phyloP scores from a whole-genome alignment of 2,113 vertebrate species.

The Oncorhynchus masou region DNA sequence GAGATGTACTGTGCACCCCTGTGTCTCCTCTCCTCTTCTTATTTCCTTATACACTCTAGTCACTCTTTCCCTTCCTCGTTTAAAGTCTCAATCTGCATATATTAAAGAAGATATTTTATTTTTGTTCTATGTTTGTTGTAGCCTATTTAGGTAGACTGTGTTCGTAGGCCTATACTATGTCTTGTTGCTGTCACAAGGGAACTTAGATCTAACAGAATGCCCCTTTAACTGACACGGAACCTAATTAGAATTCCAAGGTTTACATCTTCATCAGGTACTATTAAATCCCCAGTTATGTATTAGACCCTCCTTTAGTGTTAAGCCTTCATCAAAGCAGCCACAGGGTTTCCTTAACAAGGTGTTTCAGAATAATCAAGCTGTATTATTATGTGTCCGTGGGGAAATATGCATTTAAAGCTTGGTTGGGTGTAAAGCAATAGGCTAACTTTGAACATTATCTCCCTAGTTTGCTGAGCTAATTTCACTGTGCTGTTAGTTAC shows the following conservation, averaged over 20 bases:
- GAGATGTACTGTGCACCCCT: background rate
- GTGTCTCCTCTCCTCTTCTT: background rate
- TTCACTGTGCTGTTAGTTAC: slow-evolving; percentile 73
- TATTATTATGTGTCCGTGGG: slow-evolving; percentile 71
- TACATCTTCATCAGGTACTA: slow-evolving; percentile 28
- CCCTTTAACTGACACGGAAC: slow-evolving; percentile 40
- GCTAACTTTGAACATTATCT: slow-evolving; percentile 74
- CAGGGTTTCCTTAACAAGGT: slow-evolving; percentile 73
- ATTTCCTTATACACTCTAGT: background rate
- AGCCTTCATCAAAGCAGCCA: slow-evolving; percentile 76
- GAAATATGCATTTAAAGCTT: slow-evolving; percentile 76
- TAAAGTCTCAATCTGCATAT: background rate
- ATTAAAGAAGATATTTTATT: background rate
- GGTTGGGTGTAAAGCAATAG: slow-evolving; percentile 62
- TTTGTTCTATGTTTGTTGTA: background rate
- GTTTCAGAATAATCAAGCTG: slow-evolving; percentile 76
- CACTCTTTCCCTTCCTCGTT: background rate
- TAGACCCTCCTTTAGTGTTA: slow-evolving; percentile 69
- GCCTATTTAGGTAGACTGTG: background rate
- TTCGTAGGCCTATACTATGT: background rate
- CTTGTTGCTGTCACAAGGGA: background rate
- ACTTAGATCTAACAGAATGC: slow-evolving; percentile 3
- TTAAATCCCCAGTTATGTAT: slow-evolving; percentile 67
- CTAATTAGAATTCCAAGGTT: slow-evolving; percentile 41
- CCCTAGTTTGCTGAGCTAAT: slow-evolving; percentile 76